Conservation (phyloP, 2,113 vertebrate genomes). For the Microtus richardsoni region DNA sequence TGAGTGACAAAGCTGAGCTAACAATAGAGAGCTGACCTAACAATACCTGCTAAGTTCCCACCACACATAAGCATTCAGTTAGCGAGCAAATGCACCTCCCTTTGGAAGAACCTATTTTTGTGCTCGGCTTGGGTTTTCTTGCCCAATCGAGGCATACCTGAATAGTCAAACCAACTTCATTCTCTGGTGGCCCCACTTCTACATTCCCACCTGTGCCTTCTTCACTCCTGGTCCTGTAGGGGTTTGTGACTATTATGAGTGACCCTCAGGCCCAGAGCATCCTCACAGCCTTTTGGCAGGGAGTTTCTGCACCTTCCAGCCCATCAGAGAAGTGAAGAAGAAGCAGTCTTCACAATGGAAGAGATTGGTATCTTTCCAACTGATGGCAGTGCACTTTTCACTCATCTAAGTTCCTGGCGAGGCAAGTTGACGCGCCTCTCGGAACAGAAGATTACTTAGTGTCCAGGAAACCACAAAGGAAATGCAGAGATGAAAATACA, state of each 20-base stretch:
- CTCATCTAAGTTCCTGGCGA: background rate
- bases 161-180: background rate
- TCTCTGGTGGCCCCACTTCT: background rate
- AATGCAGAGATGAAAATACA: conserved; percentile 6
- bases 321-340: background rate
- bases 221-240: background rate
- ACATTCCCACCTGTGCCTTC: background rate
- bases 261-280: background rate
- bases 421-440: background rate
- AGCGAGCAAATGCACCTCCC: background rate
- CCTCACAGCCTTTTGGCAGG: background rate
- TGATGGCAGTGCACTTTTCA: background rate
- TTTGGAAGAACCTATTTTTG: conserved; percentile 16
- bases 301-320: conserved; percentile 13
- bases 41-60: background rate
- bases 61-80: background rate
- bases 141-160: background rate
- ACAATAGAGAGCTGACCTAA: background rate
- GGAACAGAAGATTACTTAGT: background rate
- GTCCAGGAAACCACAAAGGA: background rate
- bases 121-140: background rate
- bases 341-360: background rate
- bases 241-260: background rate
- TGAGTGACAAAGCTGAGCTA: background rate
- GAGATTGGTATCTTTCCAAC: background rate